Percentiles rank a stretch among this genome's conserved stretches.
Evolutionary conservation across 1,140 invertebrate genomes (phyloP).

Genomic region (Rhopalosiphum padi): DNA sequence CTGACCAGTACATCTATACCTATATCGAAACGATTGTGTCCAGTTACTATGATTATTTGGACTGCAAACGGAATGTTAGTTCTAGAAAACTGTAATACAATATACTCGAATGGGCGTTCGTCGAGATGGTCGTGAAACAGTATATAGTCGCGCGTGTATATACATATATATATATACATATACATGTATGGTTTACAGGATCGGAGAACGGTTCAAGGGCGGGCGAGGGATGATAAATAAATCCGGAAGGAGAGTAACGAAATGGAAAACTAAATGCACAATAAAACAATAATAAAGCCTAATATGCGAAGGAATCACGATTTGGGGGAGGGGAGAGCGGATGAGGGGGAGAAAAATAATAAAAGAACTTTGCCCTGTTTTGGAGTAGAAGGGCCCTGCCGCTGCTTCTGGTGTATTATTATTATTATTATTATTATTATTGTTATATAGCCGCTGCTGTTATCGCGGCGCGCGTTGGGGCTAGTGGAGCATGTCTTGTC

Average conservation of each 20-base stretch:
- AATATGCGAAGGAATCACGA: slow-evolving; percentile 8
- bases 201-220: not conserved
- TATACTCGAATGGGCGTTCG: too few species aligned
- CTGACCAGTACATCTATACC: too few species aligned
- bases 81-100: too few species aligned
- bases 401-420: not conserved
- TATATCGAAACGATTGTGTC: too few species aligned
- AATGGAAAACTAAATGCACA: slow-evolving; percentile 15
- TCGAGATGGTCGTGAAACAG: not conserved
- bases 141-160: not conserved
- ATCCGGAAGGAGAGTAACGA: not conserved
- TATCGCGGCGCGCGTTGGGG: not conserved
- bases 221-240: not conserved
- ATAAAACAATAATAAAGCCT: slow-evolving; percentile 14
- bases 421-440: not conserved
- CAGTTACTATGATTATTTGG: too few species aligned
- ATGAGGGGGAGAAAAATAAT: not conserved
- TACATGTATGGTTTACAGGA: not conserved
- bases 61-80: too few species aligned
- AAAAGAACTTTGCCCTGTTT: not conserved
- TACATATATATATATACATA: not conserved
- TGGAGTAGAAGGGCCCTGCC: not conserved
- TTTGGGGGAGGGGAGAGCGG: too few species aligned
- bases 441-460: not conserved
- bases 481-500: slow-evolving; percentile 33